These are phyloP conservation scores for Cossypha caffra DNA, from an alignment of 2,797 vertebrate species.

Conservation along the genomic window DNA sequence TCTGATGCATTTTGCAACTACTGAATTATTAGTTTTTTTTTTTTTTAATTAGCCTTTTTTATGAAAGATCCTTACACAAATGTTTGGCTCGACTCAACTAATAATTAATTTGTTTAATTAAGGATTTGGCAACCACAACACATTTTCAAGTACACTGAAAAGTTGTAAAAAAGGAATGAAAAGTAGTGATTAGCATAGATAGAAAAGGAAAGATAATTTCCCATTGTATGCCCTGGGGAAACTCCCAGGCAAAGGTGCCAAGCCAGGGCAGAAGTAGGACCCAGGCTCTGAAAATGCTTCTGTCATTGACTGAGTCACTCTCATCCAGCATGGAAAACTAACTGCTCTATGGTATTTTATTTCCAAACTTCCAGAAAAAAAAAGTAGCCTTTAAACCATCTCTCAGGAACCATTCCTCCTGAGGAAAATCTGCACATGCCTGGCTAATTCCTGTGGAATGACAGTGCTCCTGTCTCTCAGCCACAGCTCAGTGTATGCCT, in stretches of 20 bases:
- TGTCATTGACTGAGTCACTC: neutral
- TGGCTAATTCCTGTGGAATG: neutral
- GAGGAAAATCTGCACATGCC: neutral
- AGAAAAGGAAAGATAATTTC: neutral
- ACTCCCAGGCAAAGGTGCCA: neutral
- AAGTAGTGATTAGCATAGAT: neutral
- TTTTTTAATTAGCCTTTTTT: neutral
- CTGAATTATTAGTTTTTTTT: neutral
- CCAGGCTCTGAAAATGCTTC: neutral
- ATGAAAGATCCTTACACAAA: neutral
- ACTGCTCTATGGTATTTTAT: neutral
- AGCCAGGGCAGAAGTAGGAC: neutral
- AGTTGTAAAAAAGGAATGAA: neutral
- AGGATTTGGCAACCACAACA: neutral
- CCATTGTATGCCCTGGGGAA: neutral
- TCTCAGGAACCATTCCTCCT: neutral
- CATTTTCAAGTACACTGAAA: neutral
- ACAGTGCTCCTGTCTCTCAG: neutral
- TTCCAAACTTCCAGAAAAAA: neutral
- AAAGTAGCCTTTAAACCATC: neutral
- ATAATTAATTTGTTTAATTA: neutral
- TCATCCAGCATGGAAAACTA: neutral
- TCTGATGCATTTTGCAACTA: neutral
- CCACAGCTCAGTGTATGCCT: neutral
- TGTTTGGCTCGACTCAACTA: neutral